phyloP scores from a whole-genome alignment of 1,140 invertebrate species.

The Procambarus virginalis region DNA sequence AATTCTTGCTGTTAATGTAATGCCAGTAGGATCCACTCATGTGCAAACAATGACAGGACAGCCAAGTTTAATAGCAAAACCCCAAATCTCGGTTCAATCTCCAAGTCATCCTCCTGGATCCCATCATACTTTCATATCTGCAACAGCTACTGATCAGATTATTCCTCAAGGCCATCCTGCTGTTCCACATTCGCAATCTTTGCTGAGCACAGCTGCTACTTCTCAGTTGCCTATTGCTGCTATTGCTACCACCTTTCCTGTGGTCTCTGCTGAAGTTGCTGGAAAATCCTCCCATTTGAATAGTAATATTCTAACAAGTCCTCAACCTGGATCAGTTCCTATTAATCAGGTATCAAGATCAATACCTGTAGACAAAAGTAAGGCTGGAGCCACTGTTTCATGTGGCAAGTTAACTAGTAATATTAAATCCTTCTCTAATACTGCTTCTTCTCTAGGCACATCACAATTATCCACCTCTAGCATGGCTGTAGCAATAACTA shows the following conservation, averaged over 20 bases:
- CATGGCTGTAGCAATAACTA: background rate
- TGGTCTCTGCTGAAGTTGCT: background rate
- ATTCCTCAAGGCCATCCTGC: slow-evolving; percentile 9
- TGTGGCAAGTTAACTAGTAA: background rate
- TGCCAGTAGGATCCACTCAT: slow-evolving; percentile 47
- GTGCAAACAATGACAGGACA: slow-evolving; percentile 37
- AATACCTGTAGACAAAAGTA: background rate
- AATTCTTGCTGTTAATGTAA: slow-evolving; percentile 58
- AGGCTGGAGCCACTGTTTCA: slow-evolving; percentile 1
- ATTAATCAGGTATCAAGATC: background rate
- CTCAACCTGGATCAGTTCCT: background rate
- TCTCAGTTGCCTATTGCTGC: background rate
- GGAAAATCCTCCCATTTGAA: background rate
- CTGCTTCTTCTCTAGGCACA: background rate
- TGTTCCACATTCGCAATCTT: background rate
- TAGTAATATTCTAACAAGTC: background rate
- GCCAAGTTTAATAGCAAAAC: slow-evolving; percentile 20
- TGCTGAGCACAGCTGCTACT: slow-evolving; percentile 16
- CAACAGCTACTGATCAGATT: slow-evolving; percentile 1
- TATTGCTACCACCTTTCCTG: background rate
- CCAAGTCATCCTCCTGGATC: background rate
- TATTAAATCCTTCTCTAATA: background rate
- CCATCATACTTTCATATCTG: slow-evolving; percentile 14
- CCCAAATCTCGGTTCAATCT: background rate
- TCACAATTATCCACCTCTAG: background rate